Conservation (phyloP, 2,797 vertebrate species). For the Enteromius trimaculatus region DNA sequence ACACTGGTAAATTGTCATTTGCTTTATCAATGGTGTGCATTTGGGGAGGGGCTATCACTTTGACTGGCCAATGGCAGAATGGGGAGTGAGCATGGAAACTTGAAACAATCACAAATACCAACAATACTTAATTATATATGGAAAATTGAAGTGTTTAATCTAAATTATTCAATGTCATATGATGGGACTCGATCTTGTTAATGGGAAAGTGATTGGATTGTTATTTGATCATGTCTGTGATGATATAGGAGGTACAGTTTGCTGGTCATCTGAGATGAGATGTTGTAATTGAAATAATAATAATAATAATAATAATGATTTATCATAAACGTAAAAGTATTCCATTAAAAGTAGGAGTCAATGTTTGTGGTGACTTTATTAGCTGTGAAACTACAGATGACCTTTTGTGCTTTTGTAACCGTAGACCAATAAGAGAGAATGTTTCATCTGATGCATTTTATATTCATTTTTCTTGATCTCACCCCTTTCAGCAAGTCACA, state of each 20-base stretch:
- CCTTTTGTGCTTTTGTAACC: not conserved
- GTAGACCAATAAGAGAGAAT: not conserved
- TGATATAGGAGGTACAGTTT: not conserved
- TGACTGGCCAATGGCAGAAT: not conserved
- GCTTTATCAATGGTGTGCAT: not conserved
- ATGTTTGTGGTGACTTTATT: not conserved
- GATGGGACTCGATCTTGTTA: not conserved
- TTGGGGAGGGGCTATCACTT: not conserved
- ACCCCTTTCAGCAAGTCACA: conserved; percentile 30
- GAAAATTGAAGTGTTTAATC: not conserved
- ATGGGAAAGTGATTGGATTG: not conserved
- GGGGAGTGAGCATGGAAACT: not conserved
- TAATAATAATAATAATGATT: not conserved
- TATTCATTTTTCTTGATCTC: conserved; percentile 15
- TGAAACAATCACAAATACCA: not conserved
- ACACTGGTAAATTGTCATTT: not conserved
- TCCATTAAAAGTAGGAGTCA: not conserved
- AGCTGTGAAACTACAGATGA: not conserved
- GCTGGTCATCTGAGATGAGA: not conserved
- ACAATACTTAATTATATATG: not conserved
- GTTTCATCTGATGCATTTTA: not conserved
- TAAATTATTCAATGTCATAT: not conserved
- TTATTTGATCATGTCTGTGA: not conserved
- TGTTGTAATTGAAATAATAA: not conserved
- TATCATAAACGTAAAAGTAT: not conserved